Percentiles rank a stretch among this genome's conserved stretches.
These are phyloP conservation scores for Epirrhoe tristata DNA, from an alignment of 2,888 invertebrate genomes.

Conservation along the genomic window DNA sequence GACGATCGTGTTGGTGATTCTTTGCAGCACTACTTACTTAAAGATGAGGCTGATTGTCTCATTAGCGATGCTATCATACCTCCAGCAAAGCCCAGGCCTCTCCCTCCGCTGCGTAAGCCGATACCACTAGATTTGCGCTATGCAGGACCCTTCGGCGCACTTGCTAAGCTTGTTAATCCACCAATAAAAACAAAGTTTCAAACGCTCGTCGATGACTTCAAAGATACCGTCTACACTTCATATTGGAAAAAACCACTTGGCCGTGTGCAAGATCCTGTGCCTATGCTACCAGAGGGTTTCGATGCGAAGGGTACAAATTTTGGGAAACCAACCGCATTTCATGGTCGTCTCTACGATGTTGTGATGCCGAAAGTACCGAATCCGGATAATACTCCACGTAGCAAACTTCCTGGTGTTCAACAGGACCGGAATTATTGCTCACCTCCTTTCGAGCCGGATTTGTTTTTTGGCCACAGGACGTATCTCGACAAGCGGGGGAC, in stretches of 20 bases:
- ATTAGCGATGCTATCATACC: constrained; percentile 69
- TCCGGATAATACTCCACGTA: constrained; percentile 62
- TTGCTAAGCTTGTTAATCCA: constrained; percentile 63
- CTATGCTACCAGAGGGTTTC: constrained; percentile 73
- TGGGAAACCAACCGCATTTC: constrained; percentile 61
- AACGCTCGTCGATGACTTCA: constrained; percentile 66
- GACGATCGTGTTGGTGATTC: constrained; percentile 57
- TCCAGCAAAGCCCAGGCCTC: constrained; percentile 55
- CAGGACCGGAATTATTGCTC: constrained; percentile 63
- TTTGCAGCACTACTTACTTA: constrained; percentile 67
- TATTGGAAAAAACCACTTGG: constrained; percentile 73
- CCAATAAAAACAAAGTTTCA: constrained; percentile 69
- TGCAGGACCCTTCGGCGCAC: constrained; percentile 59
- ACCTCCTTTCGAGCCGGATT: constrained; percentile 71
- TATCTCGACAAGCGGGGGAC: constrained; percentile 77
- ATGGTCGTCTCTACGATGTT: constrained; percentile 69
- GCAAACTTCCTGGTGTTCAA: constrained; percentile 61
- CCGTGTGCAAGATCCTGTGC: constrained; percentile 59
- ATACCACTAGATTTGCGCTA: constrained; percentile 61
- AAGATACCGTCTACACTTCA: constrained; percentile 67
- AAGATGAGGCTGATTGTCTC: constrained; percentile 72
- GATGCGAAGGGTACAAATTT: constrained; percentile 63
- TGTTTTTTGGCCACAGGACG: constrained; percentile 76
- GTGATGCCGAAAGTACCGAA: constrained; percentile 69
- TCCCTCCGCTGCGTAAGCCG: constrained; percentile 64